phyloP scores from a whole-genome alignment of 2,113 vertebrate species.

The Phalacrocorax aristotelis region DNA sequence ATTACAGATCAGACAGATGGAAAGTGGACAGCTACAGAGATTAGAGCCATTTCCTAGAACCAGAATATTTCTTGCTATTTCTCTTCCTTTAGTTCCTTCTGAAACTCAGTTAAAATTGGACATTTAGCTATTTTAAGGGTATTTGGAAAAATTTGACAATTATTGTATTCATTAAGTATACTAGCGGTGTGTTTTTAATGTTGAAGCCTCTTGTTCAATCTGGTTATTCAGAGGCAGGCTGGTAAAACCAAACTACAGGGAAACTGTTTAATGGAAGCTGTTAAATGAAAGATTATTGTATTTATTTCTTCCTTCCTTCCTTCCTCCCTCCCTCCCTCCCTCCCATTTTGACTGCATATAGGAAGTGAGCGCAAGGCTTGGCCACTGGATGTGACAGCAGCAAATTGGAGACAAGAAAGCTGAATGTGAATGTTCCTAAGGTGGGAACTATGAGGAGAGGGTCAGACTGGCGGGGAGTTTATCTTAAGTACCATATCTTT shows the following conservation, averaged over 20 bases:
- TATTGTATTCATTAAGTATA: neutral
- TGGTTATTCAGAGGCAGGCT: neutral
- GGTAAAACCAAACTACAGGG: neutral
- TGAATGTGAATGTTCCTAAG: neutral
- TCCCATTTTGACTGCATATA: neutral
- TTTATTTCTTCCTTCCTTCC: neutral
- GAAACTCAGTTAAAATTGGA: neutral
- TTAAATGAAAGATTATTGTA: neutral
- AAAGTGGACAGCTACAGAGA: neutral
- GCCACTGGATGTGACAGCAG: neutral
- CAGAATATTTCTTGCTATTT: neutral
- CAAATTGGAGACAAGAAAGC: neutral
- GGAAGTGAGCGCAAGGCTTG: neutral
- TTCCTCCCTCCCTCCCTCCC: neutral
- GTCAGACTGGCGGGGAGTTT: neutral
- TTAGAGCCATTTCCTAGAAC: neutral
- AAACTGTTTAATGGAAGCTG: neutral
- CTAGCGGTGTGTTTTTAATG: neutral
- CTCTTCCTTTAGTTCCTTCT: neutral
- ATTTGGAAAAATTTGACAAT: neutral
- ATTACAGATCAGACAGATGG: neutral
- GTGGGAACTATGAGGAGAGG: neutral
- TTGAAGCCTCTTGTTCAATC: neutral
- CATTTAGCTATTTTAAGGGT: neutral
- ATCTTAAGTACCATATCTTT: slow-evolving; percentile 42